phyloP scores from a whole-genome alignment of 64 coral and sea anemone species.

The Pachyseris speciosa region DNA sequence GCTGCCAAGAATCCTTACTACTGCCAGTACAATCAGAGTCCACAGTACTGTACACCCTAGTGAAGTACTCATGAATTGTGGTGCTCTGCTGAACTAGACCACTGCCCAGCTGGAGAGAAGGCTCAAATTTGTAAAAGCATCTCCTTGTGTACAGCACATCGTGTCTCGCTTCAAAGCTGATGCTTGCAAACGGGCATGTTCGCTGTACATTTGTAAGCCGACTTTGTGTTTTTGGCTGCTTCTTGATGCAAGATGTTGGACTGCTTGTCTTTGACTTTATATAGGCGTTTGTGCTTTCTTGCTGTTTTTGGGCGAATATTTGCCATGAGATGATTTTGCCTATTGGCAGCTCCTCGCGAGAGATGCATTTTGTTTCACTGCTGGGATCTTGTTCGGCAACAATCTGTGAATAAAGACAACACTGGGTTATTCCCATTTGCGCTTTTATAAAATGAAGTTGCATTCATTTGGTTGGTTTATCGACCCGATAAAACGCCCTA shows the following conservation, averaged over 20 bases:
- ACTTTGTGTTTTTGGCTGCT: background rate
- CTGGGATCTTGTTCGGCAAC: background rate
- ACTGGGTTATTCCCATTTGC: too few relatives aligned
- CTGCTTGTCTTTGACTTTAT: background rate
- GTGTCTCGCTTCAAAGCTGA: slow-evolving; percentile 32
- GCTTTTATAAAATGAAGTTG: too few relatives aligned
- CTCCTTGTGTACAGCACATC: slow-evolving; percentile 32
- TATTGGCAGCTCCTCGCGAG: slow-evolving; percentile 51
- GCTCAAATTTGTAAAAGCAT: slow-evolving; percentile 34
- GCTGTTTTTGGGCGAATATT: slow-evolving; percentile 9
- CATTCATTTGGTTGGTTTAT: too few relatives aligned
- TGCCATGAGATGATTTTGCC: slow-evolving; percentile 51
- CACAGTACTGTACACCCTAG: background rate
- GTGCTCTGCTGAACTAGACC: background rate
- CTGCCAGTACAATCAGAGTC: background rate
- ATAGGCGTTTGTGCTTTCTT: slow-evolving; percentile 1
- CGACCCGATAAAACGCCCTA: too few relatives aligned
- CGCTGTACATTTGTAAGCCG: slow-evolving; percentile 11
- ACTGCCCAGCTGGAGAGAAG: background rate
- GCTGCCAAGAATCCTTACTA: background rate
- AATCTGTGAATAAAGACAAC: background rate
- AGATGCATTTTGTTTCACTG: slow-evolving; percentile 38
- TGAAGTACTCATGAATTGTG: slow-evolving; percentile 37
- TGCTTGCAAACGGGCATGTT: slow-evolving; percentile 66
- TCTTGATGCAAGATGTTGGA: slow-evolving; percentile 45